Evolutionary conservation across 2,888 invertebrate genomes (phyloP).

Genomic region (Zygothrica quintamaculata): DNA sequence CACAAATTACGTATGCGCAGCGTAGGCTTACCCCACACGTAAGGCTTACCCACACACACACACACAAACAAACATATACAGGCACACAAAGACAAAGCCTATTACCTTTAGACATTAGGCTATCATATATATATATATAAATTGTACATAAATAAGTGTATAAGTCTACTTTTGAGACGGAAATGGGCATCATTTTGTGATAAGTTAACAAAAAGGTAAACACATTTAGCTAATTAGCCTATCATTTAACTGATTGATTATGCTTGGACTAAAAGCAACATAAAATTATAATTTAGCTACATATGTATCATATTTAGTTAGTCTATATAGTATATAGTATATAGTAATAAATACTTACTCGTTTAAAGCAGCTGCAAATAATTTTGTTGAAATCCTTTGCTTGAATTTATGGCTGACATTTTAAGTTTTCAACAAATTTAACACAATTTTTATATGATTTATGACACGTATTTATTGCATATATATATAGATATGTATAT

Average conservation of each 20-base stretch:
- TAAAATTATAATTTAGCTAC: conserved; percentile 3
- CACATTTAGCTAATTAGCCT: conserved; percentile 56
- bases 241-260: conserved; percentile 20
- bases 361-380: conserved; percentile 57
- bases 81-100: conserved; percentile 10
- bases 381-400: conserved; percentile 50
- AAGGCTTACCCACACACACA: neutral
- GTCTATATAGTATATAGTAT: neutral
- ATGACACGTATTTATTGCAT: conserved; percentile 46
- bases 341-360: conserved; percentile 41
- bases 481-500: too few species aligned
- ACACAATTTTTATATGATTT: conserved; percentile 49
- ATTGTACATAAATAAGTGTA: conserved; percentile 49
- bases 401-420: conserved; percentile 58
- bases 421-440: conserved; percentile 46
- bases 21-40: conserved; percentile 30
- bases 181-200: conserved; percentile 2
- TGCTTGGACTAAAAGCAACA: conserved; percentile 2
- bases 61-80: neutral
- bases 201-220: conserved; percentile 12
- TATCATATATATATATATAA: conserved; percentile 41
- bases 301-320: conserved; percentile 1
- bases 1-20: conserved; percentile 71
- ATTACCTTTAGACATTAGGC: conserved; percentile 17
- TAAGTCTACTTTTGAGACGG: conserved; percentile 23